Percentiles rank a stretch among this genome's conserved stretches.
These are phyloP conservation scores for Pogonognathellus flavescens DNA, from an alignment of 1,140 invertebrate genomes.

Conservation along the genomic window DNA sequence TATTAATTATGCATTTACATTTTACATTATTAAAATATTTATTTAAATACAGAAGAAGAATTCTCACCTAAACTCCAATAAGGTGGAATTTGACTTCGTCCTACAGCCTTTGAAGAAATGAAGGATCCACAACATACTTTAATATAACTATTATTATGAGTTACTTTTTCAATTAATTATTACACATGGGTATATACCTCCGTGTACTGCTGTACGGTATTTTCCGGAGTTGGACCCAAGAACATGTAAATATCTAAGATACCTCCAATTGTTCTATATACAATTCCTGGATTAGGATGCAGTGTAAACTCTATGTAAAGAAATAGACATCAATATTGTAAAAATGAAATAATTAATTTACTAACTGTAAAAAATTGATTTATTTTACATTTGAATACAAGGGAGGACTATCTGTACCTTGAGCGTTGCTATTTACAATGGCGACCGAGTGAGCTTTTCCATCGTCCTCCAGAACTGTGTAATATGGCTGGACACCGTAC, in stretches of 20 bases:
- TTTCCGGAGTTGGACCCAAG: constrained; percentile 71
- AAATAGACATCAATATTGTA: too few relatives aligned
- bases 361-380: too few relatives aligned
- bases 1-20: not conserved
- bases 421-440: constrained; percentile 66
- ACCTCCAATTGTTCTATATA: constrained; percentile 69
- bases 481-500: constrained; percentile 71
- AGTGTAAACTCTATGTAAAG: constrained; percentile 66
- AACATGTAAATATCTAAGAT: constrained; percentile 72
- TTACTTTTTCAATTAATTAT: constrained; percentile 56
- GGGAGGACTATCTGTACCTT: too few relatives aligned
- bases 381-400: too few relatives aligned
- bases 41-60: not conserved
- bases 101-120: constrained; percentile 57
- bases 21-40: not conserved
- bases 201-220: constrained; percentile 73
- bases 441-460: constrained; percentile 62
- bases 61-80: constrained; percentile 70
- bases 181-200: too few relatives aligned
- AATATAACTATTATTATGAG: not conserved
- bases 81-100: constrained; percentile 71
- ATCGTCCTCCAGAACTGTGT: constrained; percentile 71
- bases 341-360: too few relatives aligned
- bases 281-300: constrained; percentile 67
- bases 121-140: not conserved